These are phyloP conservation scores for Agapostemon virescens DNA, from an alignment of 2,888 invertebrate genomes.

Conservation along the genomic window DNA sequence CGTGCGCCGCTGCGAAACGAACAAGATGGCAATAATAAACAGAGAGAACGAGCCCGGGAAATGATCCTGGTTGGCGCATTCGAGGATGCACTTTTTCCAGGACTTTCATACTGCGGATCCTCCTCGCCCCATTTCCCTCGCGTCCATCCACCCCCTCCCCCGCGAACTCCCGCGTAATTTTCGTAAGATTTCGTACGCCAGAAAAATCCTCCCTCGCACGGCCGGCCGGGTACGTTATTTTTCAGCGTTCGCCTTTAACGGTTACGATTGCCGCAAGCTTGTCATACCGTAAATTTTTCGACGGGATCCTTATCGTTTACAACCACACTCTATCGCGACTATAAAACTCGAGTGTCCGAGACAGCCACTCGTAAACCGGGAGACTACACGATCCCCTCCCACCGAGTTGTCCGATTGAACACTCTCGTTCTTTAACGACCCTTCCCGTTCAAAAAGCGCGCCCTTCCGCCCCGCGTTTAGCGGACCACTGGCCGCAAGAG, in stretches of 20 bases:
- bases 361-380: slow-evolving; percentile 49
- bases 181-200: slow-evolving; percentile 6
- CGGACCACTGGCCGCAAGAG: neutral
- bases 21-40: slow-evolving; percentile 11
- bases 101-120: slow-evolving; percentile 13
- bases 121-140: neutral
- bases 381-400: slow-evolving; percentile 16
- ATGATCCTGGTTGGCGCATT: neutral
- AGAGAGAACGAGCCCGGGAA: neutral
- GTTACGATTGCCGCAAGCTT: slow-evolving; percentile 25
- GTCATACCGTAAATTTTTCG: slow-evolving; percentile 47
- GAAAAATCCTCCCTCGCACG: neutral
- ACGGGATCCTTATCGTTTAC: slow-evolving; percentile 42
- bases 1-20: neutral
- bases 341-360: slow-evolving; percentile 48
- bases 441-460: slow-evolving; percentile 17
- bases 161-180: neutral
- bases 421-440: slow-evolving; percentile 25
- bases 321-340: slow-evolving; percentile 45
- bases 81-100: slow-evolving; percentile 19
- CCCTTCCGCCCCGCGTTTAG: slow-evolving; percentile 23
- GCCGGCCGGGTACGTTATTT: neutral
- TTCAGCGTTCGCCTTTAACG: slow-evolving; percentile 5
- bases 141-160: too few species aligned
- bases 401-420: slow-evolving; percentile 42